Percentiles rank a stretch among this genome's conserved stretches.
These are phyloP conservation scores for Erebia epiphron DNA, from an alignment of 2,888 invertebrate genomes.

Conservation along the genomic window DNA sequence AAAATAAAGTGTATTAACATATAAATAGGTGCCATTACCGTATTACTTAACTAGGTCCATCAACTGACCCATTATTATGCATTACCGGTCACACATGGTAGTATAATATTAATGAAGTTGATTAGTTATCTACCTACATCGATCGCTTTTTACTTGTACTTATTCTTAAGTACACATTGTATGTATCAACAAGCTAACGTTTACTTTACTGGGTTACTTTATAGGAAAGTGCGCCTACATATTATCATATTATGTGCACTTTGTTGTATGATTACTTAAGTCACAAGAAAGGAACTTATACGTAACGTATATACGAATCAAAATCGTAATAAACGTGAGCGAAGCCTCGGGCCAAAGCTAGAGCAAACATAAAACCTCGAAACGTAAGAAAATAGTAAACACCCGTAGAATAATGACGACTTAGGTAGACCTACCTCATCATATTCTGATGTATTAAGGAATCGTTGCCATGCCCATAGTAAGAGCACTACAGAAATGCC, in stretches of 20 bases:
- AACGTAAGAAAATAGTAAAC: not conserved
- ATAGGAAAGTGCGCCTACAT: too few relatives aligned
- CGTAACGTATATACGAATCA: too few relatives aligned
- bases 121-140: conserved; percentile 18
- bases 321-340: too few relatives aligned
- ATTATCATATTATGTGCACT: too few relatives aligned
- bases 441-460: not conserved
- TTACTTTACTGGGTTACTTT: too few relatives aligned
- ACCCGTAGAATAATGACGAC: not conserved
- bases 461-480: not conserved
- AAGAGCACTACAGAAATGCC: conserved; percentile 9
- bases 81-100: conserved; percentile 21
- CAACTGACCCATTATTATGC: conserved; percentile 27
- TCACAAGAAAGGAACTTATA: too few relatives aligned
- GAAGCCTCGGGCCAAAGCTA: too few relatives aligned
- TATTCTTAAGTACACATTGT: too few relatives aligned
- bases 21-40: conserved; percentile 20
- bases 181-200: too few relatives aligned
- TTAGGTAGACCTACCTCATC: not conserved
- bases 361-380: not conserved
- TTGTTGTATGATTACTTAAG: too few relatives aligned
- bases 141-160: conserved; percentile 12
- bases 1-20: conserved; percentile 24
- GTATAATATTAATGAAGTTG: conserved; percentile 28
- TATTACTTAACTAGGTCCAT: conserved; percentile 18